Evolutionary conservation across 1,140 invertebrate species (phyloP), one percentile per base, ranked within the genome.

Genomic region (Papilio xuthus): DNA sequence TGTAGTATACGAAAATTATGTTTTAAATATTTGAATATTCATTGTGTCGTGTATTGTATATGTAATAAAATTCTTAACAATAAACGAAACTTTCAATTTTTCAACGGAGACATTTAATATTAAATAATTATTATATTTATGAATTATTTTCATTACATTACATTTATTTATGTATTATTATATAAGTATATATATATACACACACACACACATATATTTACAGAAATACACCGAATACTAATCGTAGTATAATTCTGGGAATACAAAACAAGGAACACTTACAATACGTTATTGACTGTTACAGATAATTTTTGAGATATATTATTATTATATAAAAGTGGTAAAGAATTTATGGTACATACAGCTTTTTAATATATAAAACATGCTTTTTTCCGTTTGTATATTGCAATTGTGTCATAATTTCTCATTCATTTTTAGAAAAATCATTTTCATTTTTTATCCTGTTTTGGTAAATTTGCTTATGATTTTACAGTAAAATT

Each of bases 281-380:
- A 47, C 50, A n/a, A 20, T 20, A 53, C 8, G 50, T 20, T n/a
- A 53, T n/a, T 20, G 50, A 53, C 50, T 20, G 4, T 41, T 44
- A 13, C 10, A 13, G 50, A n/a, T 18, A 53, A n/a, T n/a, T 0
- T 53, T 8, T 23, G 10, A 60, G 4, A 67, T 15, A 67, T 15
- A 6, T 26, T 28, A 32, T 42, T 18, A 23, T 23, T 50, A 50
- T 73, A 50, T 73, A 42, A 50, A 73, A 73, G 71, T 73, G 71
- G 71, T 73, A 73, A 73, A 73, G 71, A 73, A 73, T 73, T 73
- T 73, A 73, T 28, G 70, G n/a, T 23, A 44, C 18, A 37, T 18
- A 37, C 32, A 71, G 69, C 28, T 71, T 41, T 42, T 67, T 32
- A 28, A 26, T 60, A 26, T 26, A 26, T 26, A 26, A 60, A 26